A percentile compares a stretch with the other conserved stretches of the same genome.
These are phyloP conservation scores for Acrocephalus kingi DNA, from an alignment of 2,113 vertebrate genomes.

Conservation along the genomic window DNA sequence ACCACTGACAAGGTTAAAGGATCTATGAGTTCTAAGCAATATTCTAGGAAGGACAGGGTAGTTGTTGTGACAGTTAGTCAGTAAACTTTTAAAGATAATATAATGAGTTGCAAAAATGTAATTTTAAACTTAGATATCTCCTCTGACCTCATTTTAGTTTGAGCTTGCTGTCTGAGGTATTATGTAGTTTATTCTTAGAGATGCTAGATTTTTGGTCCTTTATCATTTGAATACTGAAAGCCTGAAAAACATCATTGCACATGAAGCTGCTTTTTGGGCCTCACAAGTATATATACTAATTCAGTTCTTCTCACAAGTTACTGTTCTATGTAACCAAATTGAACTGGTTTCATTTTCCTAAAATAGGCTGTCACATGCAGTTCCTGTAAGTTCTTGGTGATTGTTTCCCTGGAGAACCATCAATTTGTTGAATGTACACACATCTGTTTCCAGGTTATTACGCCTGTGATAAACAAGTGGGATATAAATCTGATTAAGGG, in stretches of 20 bases:
- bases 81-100: neutral
- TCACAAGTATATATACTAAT: neutral
- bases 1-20: neutral
- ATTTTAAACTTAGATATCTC: neutral
- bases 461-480: neutral
- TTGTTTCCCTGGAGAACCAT: neutral
- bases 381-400: neutral
- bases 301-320: neutral
- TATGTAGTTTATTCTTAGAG: neutral
- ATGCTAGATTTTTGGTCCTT: neutral
- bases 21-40: neutral
- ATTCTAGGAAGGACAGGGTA: neutral
- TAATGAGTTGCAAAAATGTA: neutral
- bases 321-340: constrained; percentile 1
- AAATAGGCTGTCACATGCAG: neutral
- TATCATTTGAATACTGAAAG: neutral
- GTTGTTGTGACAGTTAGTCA: neutral
- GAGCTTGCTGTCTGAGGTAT: neutral
- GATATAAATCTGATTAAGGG: neutral
- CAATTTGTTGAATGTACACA: neutral
- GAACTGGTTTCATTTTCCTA: neutral
- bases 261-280: neutral
- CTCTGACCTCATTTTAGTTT: neutral
- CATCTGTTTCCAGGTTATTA: neutral
- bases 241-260: neutral